Percentiles rank a stretch among this genome's conserved stretches.
Evolutionary conservation across 1,140 invertebrate species (phyloP).

Genomic region (Maconellicoccus hirsutus): DNA sequence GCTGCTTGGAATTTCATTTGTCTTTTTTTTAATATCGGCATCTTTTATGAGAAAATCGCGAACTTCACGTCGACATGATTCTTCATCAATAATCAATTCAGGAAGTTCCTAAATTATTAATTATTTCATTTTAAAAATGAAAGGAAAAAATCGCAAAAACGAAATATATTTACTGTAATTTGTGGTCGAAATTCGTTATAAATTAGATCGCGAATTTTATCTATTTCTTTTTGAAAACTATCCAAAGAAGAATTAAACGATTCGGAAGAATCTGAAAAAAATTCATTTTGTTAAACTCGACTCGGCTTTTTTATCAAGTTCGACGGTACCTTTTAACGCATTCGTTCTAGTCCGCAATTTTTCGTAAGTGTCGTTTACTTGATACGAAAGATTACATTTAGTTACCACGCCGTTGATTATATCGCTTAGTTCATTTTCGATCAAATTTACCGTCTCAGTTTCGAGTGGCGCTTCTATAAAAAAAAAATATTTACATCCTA

Average conservation of each 20-base stretch:
- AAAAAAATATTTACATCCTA: not conserved
- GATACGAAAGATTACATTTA: not conserved
- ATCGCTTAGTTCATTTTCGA: not conserved
- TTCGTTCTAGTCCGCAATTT: not conserved
- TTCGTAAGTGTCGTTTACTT: not conserved
- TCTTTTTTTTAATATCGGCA: too few relatives aligned
- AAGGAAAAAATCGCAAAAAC: not conserved
- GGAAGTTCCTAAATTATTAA: too few relatives aligned
- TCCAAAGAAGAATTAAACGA: not conserved
- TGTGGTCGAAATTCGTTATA: not conserved
- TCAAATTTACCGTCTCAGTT: not conserved
- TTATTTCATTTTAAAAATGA: not conserved
- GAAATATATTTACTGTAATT: not conserved
- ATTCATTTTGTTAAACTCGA: not conserved
- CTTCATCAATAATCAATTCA: too few relatives aligned
- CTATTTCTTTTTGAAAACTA: not conserved
- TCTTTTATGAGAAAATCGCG: too few relatives aligned
- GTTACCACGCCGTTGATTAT: not conserved
- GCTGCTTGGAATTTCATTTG: too few relatives aligned
- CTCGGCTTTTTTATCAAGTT: too few relatives aligned
- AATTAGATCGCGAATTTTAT: not conserved
- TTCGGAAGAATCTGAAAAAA: not conserved
- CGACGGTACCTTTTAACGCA: too few relatives aligned
- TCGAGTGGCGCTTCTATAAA: not conserved
- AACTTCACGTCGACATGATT: too few relatives aligned